phyloP scores from a whole-genome alignment of 2,113 vertebrate species.

The Oncorhynchus masou region DNA sequence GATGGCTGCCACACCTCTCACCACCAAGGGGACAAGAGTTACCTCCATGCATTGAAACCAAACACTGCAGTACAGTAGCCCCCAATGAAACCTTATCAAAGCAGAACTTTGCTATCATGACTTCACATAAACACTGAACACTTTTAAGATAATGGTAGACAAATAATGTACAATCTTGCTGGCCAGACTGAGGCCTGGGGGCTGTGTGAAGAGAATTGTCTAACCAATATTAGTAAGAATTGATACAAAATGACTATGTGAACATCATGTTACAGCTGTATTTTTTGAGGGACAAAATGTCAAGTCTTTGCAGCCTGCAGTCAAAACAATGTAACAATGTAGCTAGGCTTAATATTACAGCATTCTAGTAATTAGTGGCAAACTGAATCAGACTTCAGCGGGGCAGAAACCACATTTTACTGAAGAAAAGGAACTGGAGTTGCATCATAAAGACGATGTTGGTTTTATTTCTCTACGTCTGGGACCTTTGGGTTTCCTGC shows the following conservation, averaged over 20 bases:
- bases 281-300: neutral
- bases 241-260: neutral
- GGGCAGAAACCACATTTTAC: neutral
- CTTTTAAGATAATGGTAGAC: too few relatives aligned
- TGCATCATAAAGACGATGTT: neutral
- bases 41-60: constrained; percentile 12
- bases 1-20: constrained; percentile 23
- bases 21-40: constrained; percentile 19
- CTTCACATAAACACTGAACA: too few relatives aligned
- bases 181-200: too few relatives aligned
- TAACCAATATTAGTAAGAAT: neutral
- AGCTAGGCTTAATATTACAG: constrained; percentile 2
- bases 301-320: constrained; percentile 13
- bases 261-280: neutral
- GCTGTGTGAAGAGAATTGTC: too few relatives aligned
- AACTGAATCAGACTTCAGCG: neutral
- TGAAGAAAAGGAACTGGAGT: neutral
- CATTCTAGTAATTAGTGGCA: neutral
- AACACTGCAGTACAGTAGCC: neutral
- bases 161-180: too few relatives aligned
- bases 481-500: neutral
- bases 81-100: too few relatives aligned
- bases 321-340: constrained; percentile 15
- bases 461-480: too few relatives aligned
- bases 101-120: too few relatives aligned